Evolutionary conservation across 2,113 vertebrate genomes (phyloP).

Genomic region (Telmatochromis sp.): DNA sequence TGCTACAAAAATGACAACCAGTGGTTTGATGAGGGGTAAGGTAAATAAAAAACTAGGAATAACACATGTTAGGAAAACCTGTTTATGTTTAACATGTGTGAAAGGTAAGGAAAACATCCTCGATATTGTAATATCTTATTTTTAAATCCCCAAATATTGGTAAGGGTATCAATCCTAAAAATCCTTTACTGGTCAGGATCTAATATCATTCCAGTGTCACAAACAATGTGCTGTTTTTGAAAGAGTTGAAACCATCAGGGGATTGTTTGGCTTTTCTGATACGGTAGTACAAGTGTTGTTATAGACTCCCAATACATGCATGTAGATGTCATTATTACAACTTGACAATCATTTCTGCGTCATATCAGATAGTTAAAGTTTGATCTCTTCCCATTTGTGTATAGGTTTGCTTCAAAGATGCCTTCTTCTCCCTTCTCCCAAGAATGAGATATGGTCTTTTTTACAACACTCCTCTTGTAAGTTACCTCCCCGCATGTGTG

Average conservation of each 20-base stretch:
- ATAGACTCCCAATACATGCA: not conserved
- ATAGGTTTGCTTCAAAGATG: constrained; percentile 93
- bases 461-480: constrained; percentile 95
- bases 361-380: not conserved
- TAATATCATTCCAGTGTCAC: not conserved
- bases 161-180: not conserved
- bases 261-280: not conserved
- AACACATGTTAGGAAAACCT: not conserved
- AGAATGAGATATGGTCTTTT: constrained; percentile 95
- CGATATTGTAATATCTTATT: not conserved
- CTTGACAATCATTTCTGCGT: not conserved
- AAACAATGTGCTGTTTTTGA: not conserved
- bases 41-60: not conserved
- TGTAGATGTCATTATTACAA: not conserved
- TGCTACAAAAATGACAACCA: not conserved
- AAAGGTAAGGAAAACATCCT: not conserved
- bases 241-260: not conserved
- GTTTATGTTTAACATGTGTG: not conserved
- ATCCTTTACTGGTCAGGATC: not conserved
- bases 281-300: not conserved
- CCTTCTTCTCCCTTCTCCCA: constrained; percentile 86
- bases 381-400: not conserved
- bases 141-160: not conserved
- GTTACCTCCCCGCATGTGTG: constrained; percentile 10
- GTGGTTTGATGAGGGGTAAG: not conserved